phyloP scores from a whole-genome alignment of 2,113 vertebrate genomes.

The Brienomyrus brachyistius region DNA sequence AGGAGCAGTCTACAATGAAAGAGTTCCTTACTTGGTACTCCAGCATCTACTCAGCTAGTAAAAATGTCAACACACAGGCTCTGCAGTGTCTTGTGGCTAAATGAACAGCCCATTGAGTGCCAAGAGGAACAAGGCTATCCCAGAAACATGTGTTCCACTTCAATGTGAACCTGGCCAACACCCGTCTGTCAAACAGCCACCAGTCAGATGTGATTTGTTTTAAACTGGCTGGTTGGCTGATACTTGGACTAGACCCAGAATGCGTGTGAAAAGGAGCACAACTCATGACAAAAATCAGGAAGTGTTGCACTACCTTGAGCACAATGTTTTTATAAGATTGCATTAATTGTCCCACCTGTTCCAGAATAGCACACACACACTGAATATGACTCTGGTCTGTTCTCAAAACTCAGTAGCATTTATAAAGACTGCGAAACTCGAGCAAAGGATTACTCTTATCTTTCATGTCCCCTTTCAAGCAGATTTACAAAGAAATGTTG shows the following conservation, averaged over 20 bases:
- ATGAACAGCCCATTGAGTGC: neutral
- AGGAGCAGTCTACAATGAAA: neutral
- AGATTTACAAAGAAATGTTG: neutral
- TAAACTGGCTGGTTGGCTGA: neutral
- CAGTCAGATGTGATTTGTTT: neutral
- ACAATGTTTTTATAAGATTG: neutral
- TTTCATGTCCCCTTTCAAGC: neutral
- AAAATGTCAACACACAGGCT: constrained; percentile 13
- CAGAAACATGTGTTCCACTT: neutral
- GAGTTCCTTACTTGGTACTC: neutral
- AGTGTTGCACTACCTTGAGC: neutral
- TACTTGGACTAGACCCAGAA: neutral
- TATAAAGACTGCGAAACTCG: neutral
- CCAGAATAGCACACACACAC: neutral
- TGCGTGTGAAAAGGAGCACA: neutral
- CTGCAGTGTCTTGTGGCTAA: neutral
- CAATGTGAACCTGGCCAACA: neutral
- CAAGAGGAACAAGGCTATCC: neutral
- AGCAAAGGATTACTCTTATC: neutral
- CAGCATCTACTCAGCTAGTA: neutral
- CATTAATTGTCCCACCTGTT: neutral
- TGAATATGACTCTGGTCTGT: neutral
- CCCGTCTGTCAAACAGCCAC: neutral
- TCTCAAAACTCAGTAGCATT: neutral
- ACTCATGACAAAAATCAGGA: neutral